These are phyloP conservation scores for Drosophila pectinifera DNA, from an alignment of 1,140 invertebrate genomes.

Conservation along the genomic window DNA sequence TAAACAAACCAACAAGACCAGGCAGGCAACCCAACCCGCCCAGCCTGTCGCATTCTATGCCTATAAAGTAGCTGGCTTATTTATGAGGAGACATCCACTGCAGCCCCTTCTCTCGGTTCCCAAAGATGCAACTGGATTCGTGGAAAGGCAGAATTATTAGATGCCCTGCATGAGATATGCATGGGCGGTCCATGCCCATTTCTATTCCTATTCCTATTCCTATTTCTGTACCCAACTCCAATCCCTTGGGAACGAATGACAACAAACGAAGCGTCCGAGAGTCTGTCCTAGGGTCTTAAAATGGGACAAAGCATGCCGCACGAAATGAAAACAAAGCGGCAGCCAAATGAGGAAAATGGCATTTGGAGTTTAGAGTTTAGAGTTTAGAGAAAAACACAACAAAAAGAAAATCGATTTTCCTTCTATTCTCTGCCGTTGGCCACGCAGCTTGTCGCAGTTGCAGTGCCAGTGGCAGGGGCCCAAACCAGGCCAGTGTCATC, in stretches of 20 bases:
- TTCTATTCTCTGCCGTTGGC: slow-evolving; percentile 23
- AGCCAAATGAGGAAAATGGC: slow-evolving; percentile 73
- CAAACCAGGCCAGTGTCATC: slow-evolving; percentile 73
- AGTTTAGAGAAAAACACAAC: slow-evolving; percentile 39
- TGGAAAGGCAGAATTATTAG: slow-evolving; percentile 74
- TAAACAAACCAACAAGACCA: slow-evolving; percentile 73
- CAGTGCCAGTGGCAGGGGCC: slow-evolving; percentile 39
- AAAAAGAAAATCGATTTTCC: slow-evolving; percentile 67
- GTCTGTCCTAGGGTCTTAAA: slow-evolving; percentile 66
- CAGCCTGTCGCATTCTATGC: slow-evolving; percentile 49
- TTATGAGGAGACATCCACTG: slow-evolving; percentile 70
- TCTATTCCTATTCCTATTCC: slow-evolving; percentile 39
- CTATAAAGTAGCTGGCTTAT: slow-evolving; percentile 76
- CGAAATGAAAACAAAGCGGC: slow-evolving; percentile 69
- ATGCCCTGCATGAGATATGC: slow-evolving; percentile 67
- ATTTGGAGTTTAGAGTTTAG: slow-evolving; percentile 60
- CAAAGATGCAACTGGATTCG: slow-evolving; percentile 72
- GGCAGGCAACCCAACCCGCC: slow-evolving; percentile 37
- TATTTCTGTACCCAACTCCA: slow-evolving; percentile 25
- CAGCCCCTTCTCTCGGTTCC: slow-evolving; percentile 11
- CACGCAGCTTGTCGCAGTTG: slow-evolving; percentile 39
- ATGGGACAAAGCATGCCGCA: slow-evolving; percentile 80
- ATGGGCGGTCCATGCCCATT: slow-evolving; percentile 56
- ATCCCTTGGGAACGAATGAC: slow-evolving; percentile 70
- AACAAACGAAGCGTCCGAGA: slow-evolving; percentile 30